Base-by-base conservation (phyloP, 2,888 invertebrate species). In the Alitta virens region DNA sequence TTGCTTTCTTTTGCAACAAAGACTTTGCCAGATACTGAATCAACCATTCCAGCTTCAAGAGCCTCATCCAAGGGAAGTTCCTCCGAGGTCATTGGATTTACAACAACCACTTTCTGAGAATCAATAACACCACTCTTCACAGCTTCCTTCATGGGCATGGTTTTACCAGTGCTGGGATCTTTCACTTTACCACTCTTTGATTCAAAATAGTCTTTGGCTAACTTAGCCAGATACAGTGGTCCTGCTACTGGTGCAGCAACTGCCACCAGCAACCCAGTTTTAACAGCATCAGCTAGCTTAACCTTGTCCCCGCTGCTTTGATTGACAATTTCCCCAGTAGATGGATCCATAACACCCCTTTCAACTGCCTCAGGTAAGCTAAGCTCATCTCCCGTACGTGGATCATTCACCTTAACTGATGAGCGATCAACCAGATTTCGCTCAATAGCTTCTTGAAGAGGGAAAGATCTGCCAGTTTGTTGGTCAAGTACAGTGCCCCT, bases 391-490 rank as follows among this genome's bases (percentile, higher is more conserved):
- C 74, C 69, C 27, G 72, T 59, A 71, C 72, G 67, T 52, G 75
- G 71, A 60, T 80, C 76, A 43, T 68, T 65, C 2, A 81, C 69
- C 18, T 73, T 73, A 2, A 79, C 77, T 51, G 78, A 68, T 21
- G 71, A 71, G 9, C 75, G 74, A 65, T 75, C 75, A 50, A 81
- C 71, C 2, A 76, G 54, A 33, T 75, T 73, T 52, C 68, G 67
- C 55, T 71, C 72, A 12, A 92, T 88, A n/a, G 94, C 94, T 58
- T 91, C 89, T 80, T 91, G 90, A 71, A 91, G 86, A 1, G 91
- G 90, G 69, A 92, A 85, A 76, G 88, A 88, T 78, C 91, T 88
- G 62, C 90, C 73, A 40, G 75, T 73, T 16, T 66, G 49, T 38
- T 82, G 83, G 71, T 82, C 78, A 24, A 85, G 88, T 73, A 90